A percentile compares a stretch with the other conserved stretches of the same genome.
These are phyloP conservation scores for Dorcus hopei DNA, from an alignment of 2,888 invertebrate genomes.

Conservation along the genomic window DNA sequence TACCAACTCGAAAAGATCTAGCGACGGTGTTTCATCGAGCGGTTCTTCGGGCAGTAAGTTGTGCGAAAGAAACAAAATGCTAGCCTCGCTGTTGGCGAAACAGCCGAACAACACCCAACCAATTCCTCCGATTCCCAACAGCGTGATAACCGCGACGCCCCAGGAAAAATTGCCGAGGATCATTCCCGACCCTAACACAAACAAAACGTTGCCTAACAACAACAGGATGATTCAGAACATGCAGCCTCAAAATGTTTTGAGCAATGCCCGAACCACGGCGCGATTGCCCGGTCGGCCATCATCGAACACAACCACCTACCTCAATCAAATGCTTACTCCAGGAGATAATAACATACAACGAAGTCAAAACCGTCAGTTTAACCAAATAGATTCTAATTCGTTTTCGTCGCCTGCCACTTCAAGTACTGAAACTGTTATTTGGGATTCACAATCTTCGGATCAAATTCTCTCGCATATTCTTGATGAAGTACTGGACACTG, in stretches of 20 bases:
- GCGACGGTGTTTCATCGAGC: constrained; percentile 49
- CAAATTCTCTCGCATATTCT: constrained; percentile 77
- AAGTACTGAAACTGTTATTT: constrained; percentile 36
- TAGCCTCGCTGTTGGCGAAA: constrained; percentile 77
- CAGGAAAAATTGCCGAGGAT: constrained; percentile 63
- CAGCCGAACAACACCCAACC: constrained; percentile 61
- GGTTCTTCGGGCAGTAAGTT: constrained; percentile 60
- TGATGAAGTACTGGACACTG: constrained; percentile 81
- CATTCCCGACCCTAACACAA: constrained; percentile 33
- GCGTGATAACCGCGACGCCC: constrained; percentile 66
- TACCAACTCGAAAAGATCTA: constrained; percentile 48
- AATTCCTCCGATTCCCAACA: constrained; percentile 63
- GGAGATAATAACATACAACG: constrained; percentile 41
- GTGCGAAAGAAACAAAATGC: constrained; percentile 81
- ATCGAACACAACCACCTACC: constrained; percentile 39
- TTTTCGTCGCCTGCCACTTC: constrained; percentile 37
- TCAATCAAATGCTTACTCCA: constrained; percentile 44
- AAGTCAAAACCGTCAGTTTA: constrained; percentile 31
- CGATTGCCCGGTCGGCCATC: constrained; percentile 29
- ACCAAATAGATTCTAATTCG: constrained; percentile 20
- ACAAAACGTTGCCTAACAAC: constrained; percentile 34
- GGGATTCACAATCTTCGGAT: constrained; percentile 58
- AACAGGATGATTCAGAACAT: constrained; percentile 24
- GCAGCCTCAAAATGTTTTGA: constrained; percentile 15
- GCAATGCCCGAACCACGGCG: constrained; percentile 2